Evolutionary conservation across 2,113 vertebrate species (phyloP), one percentile per base, ranked within the genome.

Genomic region (Cryptomyrus ogoouensis): DNA sequence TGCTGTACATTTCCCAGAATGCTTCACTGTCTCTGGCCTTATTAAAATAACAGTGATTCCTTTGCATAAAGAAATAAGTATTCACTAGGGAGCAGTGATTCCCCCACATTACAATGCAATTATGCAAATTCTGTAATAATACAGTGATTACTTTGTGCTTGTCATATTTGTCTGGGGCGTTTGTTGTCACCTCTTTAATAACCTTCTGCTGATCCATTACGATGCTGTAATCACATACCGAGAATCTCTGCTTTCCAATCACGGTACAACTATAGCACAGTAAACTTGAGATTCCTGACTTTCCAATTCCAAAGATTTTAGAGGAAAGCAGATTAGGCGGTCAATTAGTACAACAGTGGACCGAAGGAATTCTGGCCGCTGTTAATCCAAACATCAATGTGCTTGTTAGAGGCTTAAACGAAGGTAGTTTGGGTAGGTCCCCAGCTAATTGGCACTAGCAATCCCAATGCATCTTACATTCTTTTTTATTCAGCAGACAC

Each of bases 311-410:
- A 52, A 50, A n/a, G 74, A 46, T 86, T 84, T 90, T 91, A 47
- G 50, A 39, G 3, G 39, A 74, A 70, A 77, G 52, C 77, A 46
- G 90, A 90, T 90, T 90, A 90, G 56, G 31, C 4, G 27, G 77
- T 31, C 52, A 70, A 74, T 92, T 89, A 77, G 19, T 15, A 85
- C 83, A 87, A 85, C 85, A 85, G 2, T 5, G 47, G 74, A 89
- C 88, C 77, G 86, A 91, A 86, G 90, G n/a, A 46, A 42, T 84
- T 27, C 62, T 66, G 77, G 15, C 31, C 80, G 46, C 39, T 62
- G 83, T 66, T 88, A 88, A 90, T 77, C 85, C 47, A 24, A 87
- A 70, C 70, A 87, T 49, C 24, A 88, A 88, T 90, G 90, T 91
- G 88, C 90, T 85, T 77, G 39, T 46, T 88, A 3, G 6, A 80